A percentile compares a stretch with the other conserved stretches of the same genome.
Evolutionary conservation across 2,888 invertebrate genomes (phyloP).

Genomic region (Ormyrus labotus): DNA sequence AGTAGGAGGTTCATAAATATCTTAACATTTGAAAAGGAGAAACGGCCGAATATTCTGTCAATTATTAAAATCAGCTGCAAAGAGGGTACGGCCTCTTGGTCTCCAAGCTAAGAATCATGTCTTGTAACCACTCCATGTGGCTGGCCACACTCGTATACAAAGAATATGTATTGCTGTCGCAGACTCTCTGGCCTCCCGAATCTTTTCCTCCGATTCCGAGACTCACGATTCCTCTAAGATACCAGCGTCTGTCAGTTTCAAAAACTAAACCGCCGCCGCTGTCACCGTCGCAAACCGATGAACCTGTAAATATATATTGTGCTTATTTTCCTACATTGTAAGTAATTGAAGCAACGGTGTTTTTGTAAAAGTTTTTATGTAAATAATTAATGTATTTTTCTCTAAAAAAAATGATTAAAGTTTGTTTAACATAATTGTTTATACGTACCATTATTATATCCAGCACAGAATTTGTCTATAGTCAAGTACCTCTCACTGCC

Average conservation of each 20-base stretch:
- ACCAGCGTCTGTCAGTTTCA: slow-evolving; percentile 69
- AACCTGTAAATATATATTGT: slow-evolving; percentile 64
- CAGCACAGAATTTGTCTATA: slow-evolving; percentile 73
- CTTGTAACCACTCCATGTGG: slow-evolving; percentile 70
- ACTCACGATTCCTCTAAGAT: slow-evolving; percentile 76
- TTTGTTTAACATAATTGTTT: slow-evolving; percentile 20
- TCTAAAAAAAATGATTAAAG: not conserved
- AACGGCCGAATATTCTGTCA: not conserved
- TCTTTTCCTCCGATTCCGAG: slow-evolving; percentile 66
- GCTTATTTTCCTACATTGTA: not conserved
- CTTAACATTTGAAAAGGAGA: not conserved
- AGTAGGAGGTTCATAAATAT: slow-evolving; percentile 1
- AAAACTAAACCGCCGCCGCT: slow-evolving; percentile 77
- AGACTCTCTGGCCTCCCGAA: slow-evolving; percentile 61
- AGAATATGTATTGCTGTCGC: slow-evolving; percentile 70
- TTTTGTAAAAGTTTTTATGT: not conserved
- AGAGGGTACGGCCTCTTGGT: slow-evolving; percentile 52
- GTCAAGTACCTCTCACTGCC: slow-evolving; percentile 66
- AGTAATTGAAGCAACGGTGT: not conserved
- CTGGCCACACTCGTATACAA: slow-evolving; percentile 71
- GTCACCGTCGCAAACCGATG: slow-evolving; percentile 76
- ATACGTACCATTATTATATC: slow-evolving; percentile 72
- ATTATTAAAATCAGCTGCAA: slow-evolving; percentile 15
- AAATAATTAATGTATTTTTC: not conserved
- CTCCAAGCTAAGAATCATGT: slow-evolving; percentile 64